Evolutionary conservation across 2,797 vertebrate genomes (phyloP).

Genomic region (Salarias fasciatus): DNA sequence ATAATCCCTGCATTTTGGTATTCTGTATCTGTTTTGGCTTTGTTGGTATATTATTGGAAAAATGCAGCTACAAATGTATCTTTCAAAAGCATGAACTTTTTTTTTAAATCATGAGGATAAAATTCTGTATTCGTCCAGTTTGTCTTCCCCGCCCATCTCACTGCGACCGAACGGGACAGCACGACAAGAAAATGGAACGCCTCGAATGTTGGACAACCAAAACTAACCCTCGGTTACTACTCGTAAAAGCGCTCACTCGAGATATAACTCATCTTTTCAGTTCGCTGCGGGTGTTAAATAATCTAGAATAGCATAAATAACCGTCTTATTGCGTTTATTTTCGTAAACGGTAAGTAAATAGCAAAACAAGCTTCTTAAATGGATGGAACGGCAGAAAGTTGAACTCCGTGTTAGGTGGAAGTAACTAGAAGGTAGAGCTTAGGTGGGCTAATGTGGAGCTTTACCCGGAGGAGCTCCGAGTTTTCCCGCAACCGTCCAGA

Average conservation of each 20-base stretch:
- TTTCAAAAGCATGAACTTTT: too few relatives aligned
- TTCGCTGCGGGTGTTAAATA: fast-evolving
- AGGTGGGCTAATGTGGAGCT: conserved; percentile 75
- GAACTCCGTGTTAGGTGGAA: conserved; percentile 68
- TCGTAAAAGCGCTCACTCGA: fast-evolving
- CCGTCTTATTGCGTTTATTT: too few relatives aligned
- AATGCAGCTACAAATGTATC: too few relatives aligned
- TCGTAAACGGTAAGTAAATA: too few relatives aligned
- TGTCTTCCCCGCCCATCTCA: neutral
- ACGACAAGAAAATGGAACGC: neutral
- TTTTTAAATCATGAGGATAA: too few relatives aligned
- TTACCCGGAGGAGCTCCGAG: conserved; percentile 44
- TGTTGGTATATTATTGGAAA: too few relatives aligned
- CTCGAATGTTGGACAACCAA: conserved; percentile 55
- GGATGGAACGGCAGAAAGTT: fast-evolving
- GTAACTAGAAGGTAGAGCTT: conserved; percentile 53
- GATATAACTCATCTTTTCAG: fast-evolving
- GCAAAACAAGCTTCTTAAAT: too few relatives aligned
- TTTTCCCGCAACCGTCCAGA: conserved; percentile 56
- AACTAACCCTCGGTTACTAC: conserved; percentile 15
- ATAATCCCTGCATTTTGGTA: too few relatives aligned
- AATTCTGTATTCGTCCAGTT: too few relatives aligned
- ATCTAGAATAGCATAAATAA: too few relatives aligned
- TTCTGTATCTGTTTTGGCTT: too few relatives aligned
- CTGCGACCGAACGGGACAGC: neutral